Evolutionary conservation across 2,113 vertebrate genomes (phyloP).

Genomic region (Gopherus evgoodei): DNA sequence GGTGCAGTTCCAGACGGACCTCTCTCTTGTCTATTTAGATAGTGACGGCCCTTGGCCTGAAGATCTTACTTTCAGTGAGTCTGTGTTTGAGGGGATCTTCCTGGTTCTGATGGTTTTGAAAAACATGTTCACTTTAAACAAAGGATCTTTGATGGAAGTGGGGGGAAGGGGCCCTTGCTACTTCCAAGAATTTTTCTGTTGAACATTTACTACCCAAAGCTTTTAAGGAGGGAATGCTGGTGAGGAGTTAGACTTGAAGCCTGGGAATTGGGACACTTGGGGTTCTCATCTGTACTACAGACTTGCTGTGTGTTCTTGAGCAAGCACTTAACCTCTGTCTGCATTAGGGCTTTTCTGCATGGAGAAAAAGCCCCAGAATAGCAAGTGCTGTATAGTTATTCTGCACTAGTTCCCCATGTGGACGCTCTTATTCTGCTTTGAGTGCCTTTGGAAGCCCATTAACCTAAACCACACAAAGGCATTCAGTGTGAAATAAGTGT

Average conservation of each 20-base stretch:
- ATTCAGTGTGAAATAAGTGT: too few species aligned
- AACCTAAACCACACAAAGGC: too few species aligned
- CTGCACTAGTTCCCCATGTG: too few species aligned
- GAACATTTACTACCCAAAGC: not conserved
- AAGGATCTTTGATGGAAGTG: not conserved
- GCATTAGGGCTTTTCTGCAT: too few species aligned
- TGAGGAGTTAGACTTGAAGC: not conserved
- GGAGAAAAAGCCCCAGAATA: too few species aligned
- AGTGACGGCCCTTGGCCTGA: not conserved
- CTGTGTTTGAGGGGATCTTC: not conserved
- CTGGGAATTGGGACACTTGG: not conserved
- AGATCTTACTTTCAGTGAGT: not conserved
- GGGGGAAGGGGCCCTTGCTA: not conserved
- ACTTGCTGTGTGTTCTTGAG: rapidly evolving
- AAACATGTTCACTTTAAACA: not conserved
- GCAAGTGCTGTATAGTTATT: too few species aligned
- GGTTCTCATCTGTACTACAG: not conserved
- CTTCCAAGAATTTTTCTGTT: not conserved
- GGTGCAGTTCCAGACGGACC: too few species aligned
- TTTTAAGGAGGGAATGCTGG: not conserved
- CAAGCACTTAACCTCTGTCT: not conserved
- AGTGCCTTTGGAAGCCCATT: too few species aligned
- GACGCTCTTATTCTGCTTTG: too few species aligned
- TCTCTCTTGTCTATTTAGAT: too few species aligned
- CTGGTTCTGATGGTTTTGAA: not conserved